Evolutionary conservation across 2,888 invertebrate genomes (phyloP), one percentile per base, ranked within the genome.

Genomic region (Pristionchus exspectatus): DNA sequence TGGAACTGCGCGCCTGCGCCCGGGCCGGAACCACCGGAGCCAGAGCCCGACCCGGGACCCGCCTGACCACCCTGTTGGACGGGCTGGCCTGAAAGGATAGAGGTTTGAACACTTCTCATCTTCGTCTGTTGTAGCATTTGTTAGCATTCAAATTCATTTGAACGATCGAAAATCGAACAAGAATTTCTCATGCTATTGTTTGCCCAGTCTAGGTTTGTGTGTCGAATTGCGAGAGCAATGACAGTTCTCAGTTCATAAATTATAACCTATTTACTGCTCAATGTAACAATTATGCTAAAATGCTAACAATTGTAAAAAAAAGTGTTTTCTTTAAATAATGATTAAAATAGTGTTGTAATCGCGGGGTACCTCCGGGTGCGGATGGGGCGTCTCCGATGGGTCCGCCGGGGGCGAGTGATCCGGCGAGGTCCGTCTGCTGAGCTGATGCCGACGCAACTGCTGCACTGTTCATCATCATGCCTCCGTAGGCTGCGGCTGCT

Each of bases 1-100:
- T 97, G 97, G 96, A 98, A 98, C 95, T 97, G 97, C 50, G 90
- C 18, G 5, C 84, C 84, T 0, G 84, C 74, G 0, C 91, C 91
- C 27, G 63, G 54, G 4, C 74, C 85, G 14, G 50, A 38, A 21
- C 74, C 33, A n/a, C 85, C 85, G 63, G 84, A 44, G 69, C 77
- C 81, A 1, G 89, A 84, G 54, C 69, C 72, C n/a, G 89, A 74
- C 1, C 89, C 83, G 33, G 89, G 50, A 66, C 84, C 89, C 14
- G 84, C 81, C n/a, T 81, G 72, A 24, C 85, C 89, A 12, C 89
- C 85, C 33, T 33, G 74, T 33, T 33, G 33, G 21, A 74, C 38
- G 38, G 74, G 33, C 33, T 38, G 38, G 18, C 38, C 74, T 38
- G 38, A 30, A 33, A 74, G n/a, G n/a, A 30, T 18, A 30, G 27